Base-by-base conservation (phyloP, 2,797 vertebrate species). In the Streptopelia turtur region DNA sequence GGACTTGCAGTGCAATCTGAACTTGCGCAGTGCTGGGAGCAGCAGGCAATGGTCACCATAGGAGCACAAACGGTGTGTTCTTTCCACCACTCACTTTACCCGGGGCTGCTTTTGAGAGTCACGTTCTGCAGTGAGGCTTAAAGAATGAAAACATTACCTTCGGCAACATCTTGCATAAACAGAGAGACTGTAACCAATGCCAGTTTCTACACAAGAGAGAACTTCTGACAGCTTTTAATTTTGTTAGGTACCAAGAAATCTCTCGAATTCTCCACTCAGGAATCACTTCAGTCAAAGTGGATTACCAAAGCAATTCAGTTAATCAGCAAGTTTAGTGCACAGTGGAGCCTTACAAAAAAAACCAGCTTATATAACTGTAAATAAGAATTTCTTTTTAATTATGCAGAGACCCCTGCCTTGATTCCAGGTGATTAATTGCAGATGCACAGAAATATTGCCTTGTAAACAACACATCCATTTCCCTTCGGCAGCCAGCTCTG, bases 261-360 rank as follows among this genome's bases (percentile, higher is more conserved):
- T 68, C 64, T 71, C 76, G 78, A 60, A 88, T 59, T 68, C 63
- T 78, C 41, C 27, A 59, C 61, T 90, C 65, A n/a, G 52, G 31
- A 84, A 84, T 76, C 72, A 66, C 93, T 85, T 91, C 79, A 94
- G 47, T 53, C 63, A 41, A 74, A 89, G 47, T 33, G 59, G 69
- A 93, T 88, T 89, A 91, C 35, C 39, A 68, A 90, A 76, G n/a
- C 66, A 91, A 78, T 86, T 90, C n/a, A 63, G 76, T 64, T 83
- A 59, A 88, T 88, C 79, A 83, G 66, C 57, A 86, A 86, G 70
- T 78, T 76, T 18, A 90, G 30, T 5, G 39, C 11, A 61, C 24
- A 84, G 50, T 3, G 8, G 9, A 78, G 39, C 39, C 45, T 82
- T 56, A 72, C 28, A 79, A 47, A 72, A 78, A 78, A 86, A 72